phyloP scores from a whole-genome alignment of 2,113 vertebrate genomes.

The Thinocorus orbignyianus region DNA sequence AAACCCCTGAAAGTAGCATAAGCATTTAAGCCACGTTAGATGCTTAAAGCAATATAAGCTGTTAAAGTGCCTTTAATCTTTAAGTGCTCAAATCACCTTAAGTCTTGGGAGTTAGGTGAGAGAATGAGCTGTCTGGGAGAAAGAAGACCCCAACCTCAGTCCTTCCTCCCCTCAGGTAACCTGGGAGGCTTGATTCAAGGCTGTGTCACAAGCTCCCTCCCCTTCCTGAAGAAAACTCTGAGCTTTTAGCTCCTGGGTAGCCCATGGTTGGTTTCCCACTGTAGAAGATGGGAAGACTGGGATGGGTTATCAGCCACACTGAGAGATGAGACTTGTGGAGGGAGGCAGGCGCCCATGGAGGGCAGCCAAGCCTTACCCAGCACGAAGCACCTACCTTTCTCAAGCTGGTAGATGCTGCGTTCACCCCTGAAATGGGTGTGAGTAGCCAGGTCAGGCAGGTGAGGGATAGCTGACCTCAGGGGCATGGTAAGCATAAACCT shows the following conservation, averaged over 20 bases:
- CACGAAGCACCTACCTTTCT: not conserved
- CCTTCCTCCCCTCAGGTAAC: not conserved
- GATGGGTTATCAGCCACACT: not conserved
- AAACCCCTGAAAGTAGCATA: not conserved
- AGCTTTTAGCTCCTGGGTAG: not conserved
- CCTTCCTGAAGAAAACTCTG: not conserved
- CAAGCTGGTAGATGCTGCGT: not conserved
- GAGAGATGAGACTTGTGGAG: not conserved
- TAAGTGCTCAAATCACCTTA: not conserved
- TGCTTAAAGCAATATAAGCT: not conserved
- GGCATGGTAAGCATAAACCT: not conserved
- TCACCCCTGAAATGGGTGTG: not conserved
- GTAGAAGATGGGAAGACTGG: not conserved
- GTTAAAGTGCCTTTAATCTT: constrained; percentile 13
- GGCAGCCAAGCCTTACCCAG: not conserved
- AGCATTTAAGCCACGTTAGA: not conserved
- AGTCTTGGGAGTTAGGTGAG: not conserved
- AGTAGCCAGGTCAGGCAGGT: not conserved
- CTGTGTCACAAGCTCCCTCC: not conserved
- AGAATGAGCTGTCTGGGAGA: not conserved
- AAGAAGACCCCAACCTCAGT: not conserved
- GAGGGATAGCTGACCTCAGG: not conserved
- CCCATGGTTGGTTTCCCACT: accelerated
- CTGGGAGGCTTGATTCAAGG: not conserved
- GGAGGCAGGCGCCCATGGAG: accelerated